Conservation (phyloP, 2,797 vertebrate genomes). For the Squalus acanthias region DNA sequence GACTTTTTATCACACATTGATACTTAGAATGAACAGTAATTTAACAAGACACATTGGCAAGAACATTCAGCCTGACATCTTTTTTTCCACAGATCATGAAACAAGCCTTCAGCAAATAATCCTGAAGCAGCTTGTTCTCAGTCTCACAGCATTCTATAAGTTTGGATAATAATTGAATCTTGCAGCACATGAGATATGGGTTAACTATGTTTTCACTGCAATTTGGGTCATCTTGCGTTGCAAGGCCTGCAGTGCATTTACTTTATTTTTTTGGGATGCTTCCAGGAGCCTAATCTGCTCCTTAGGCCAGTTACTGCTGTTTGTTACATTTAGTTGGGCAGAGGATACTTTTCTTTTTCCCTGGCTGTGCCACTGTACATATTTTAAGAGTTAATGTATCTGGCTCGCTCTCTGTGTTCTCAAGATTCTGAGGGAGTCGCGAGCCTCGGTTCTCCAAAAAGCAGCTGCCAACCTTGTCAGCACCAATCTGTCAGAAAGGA, state of each 20-base stretch:
- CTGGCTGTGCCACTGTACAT: conserved; percentile 47
- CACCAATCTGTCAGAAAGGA: conserved; percentile 85
- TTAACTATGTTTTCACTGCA: conserved; percentile 17
- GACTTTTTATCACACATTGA: not conserved
- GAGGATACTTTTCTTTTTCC: not conserved
- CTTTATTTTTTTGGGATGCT: not conserved
- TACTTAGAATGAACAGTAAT: conserved; percentile 6
- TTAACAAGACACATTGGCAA: not conserved
- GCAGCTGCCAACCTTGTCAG: conserved; percentile 77
- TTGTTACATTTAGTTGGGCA: not conserved
- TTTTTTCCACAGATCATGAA: conserved; percentile 13
- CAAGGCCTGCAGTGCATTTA: not conserved
- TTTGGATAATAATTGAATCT: not conserved
- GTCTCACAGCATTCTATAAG: not conserved
- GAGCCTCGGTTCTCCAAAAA: conserved; percentile 55
- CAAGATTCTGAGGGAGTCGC: conserved; percentile 53
- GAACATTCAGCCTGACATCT: not conserved
- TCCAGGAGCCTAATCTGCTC: not conserved
- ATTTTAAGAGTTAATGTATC: conserved; percentile 53
- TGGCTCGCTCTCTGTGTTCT: conserved; percentile 53
- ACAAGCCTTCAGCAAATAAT: conserved; percentile 21
- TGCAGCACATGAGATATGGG: not conserved
- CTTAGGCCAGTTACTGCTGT: not conserved
- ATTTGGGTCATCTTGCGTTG: not conserved
- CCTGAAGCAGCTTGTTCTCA: not conserved